Base-by-base conservation (phyloP, 2,113 vertebrate genomes). In the Halichoeres trimaculatus region DNA sequence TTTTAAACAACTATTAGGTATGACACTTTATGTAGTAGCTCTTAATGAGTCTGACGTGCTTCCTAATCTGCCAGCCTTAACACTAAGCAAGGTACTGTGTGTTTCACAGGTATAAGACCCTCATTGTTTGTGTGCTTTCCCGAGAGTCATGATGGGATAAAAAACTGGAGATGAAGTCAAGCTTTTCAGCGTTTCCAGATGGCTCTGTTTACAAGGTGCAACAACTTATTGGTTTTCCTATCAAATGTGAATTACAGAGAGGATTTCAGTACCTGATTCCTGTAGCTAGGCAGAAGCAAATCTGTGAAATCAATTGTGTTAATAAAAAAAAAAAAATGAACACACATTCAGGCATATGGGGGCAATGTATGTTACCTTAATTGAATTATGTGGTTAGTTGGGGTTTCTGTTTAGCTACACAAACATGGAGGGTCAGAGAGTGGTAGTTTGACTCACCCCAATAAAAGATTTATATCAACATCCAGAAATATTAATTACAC, bases 151-250 rank as follows among this genome's bases (percentile, higher is more conserved):
- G 11, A 34, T 2, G 30, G 48, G 23, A 59, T 53, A 19, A 76
- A 55, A 30, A 36, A 23, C 8, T 30, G 34, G n/a, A 34, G 36
- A 30, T 16, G 14, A 65, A 67, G 30, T 61, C 23, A 41, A 67
- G 34, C 41, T 61, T 60, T 4, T 7, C 41, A 19, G 50, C 0
- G 2, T 57, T 80, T 56, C 64, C 57, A 69, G 63, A 69, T 80
- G 51, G 57, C 51, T 63, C 40, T 59, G 34, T 62, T 74, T 74
- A 80, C 63, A 57, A 8, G 14, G 30, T 30, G n/a, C 11, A 41
- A 59, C 26, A 50, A 48, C 41, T 26, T 62, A 67, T 50, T 67
- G 35, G 70, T 68, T 57, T 43, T 73, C 52, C 61, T 56, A 60
- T 67, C 3, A 55, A 48, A 60, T 50, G 48, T 62, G 61, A 68